Base-by-base conservation (phyloP, 2,888 invertebrate species). In the Aleiodes testaceus region DNA sequence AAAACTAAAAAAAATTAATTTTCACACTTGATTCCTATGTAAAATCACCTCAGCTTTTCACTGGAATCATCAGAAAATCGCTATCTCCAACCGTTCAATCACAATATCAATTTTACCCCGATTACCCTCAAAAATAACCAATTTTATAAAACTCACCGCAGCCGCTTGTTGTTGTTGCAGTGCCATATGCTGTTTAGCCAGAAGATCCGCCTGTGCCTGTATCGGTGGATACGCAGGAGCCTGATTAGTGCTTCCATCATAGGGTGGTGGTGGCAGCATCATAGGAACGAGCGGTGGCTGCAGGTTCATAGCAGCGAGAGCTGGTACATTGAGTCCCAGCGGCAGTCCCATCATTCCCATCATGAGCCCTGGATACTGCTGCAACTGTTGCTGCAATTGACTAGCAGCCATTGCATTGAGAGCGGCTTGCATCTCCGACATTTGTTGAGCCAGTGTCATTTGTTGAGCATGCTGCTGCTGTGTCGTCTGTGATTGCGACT, bases 221-320 rank as follows among this genome's bases (percentile, higher is more conserved):
- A 87, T 84, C 1, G 85, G 82, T 16, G 87, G 83, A 83, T 85
- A 85, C 69, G 79, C 82, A 74, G 81, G 72, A 6, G 67, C 16
- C 42, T 59, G 59, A 42, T 42, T 59, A 11, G 81, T 66, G 12
- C 84, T 81, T 45, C 86, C 84, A 83, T 95, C 94, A 84, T 93
- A 93, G 4, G 93, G 93, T 30, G 95, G 94, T 14, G 95, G 94
- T 44, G 95, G 95, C 90, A 96, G 91, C 94, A 96, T 95, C 88
- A 96, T 91, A 18, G 95, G 95, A 82, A 96, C 95, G 79, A 96
- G 88, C 0, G 97, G 97, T 22, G 97, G 97, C 84, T 97, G 97
- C 67, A 98, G 90, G 88, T 97, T 97, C 97, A 98, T 97, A 45
- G 97, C 96, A 18, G 97, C 97, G 74, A 97, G 88, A 6, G 95